A percentile compares a stretch with the other conserved stretches of the same genome.
Evolutionary conservation across 2,113 vertebrate genomes (phyloP).

Genomic region (Aphyosemion australe): DNA sequence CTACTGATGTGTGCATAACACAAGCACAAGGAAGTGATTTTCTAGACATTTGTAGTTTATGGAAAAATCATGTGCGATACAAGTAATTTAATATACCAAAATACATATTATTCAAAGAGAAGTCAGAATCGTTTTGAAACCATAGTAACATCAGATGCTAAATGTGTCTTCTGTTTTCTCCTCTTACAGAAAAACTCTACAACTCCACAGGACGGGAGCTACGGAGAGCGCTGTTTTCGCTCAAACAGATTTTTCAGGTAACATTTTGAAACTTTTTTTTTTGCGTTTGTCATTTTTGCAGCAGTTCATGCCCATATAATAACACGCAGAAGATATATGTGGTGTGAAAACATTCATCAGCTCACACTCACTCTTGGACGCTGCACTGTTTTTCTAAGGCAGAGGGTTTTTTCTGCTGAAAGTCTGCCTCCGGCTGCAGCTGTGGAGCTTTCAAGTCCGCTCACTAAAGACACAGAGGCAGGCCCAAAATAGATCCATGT

Average conservation of each 20-base stretch:
- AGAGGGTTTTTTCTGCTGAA: conserved; percentile 33
- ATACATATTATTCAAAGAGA: conserved; percentile 4
- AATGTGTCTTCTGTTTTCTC: conserved; percentile 35
- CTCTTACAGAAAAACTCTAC: conserved; percentile 91
- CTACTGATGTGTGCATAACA: conserved; percentile 18
- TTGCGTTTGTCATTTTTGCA: not conserved
- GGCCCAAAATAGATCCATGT: conserved; percentile 35
- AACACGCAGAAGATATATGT: conserved; percentile 11
- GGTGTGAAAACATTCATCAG: conserved; percentile 18
- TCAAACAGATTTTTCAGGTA: conserved; percentile 99
- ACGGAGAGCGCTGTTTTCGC: conserved; percentile 94
- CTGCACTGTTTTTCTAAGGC: conserved; percentile 41
- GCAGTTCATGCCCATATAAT: not conserved
- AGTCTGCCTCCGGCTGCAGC: conserved; percentile 69
- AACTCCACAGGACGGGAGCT: conserved; percentile 93
- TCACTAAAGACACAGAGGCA: conserved; percentile 40
- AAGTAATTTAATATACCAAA: not conserved
- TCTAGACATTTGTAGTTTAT: conserved; percentile 8
- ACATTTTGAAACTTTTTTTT: not conserved
- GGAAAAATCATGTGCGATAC: conserved; percentile 4
- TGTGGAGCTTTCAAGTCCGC: conserved; percentile 53
- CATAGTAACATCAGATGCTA: conserved; percentile 18
- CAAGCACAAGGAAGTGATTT: conserved; percentile 25
- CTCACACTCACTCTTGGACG: conserved; percentile 22
- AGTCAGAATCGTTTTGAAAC: conserved; percentile 9